Evolutionary conservation across 53 echinoderm and acorn worm genomes (phyloP).

Genomic region (Patiria pectinifera): DNA sequence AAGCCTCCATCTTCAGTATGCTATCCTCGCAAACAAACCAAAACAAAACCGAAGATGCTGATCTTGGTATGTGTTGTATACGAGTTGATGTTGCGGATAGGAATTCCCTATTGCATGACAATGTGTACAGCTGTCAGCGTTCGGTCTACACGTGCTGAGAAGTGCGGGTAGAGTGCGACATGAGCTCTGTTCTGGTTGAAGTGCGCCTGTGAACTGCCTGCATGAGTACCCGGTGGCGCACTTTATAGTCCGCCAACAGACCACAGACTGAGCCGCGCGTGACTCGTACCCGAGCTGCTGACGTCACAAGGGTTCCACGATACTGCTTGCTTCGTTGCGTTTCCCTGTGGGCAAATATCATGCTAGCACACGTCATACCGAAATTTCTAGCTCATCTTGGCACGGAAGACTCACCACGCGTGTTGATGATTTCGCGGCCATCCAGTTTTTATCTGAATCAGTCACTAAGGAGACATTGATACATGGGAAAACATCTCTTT

Average conservation of each 20-base stretch:
- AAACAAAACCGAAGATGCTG: not conserved
- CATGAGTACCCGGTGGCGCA: slow-evolving; percentile 10
- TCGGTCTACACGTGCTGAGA: not conserved
- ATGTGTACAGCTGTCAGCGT: not conserved
- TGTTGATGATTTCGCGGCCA: not conserved
- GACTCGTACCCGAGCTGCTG: not conserved
- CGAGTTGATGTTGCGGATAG: not conserved
- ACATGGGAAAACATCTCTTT: not conserved
- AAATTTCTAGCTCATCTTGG: not conserved
- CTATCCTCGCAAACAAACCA: not conserved
- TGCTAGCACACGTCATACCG: slow-evolving; percentile 36
- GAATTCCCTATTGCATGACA: not conserved
- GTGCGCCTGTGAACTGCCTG: slow-evolving; percentile 16
- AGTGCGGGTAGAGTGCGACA: not conserved
- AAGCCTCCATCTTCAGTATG: slow-evolving; percentile 34
- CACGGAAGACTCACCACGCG: slow-evolving; percentile 23
- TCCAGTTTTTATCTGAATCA: not conserved
- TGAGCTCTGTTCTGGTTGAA: not conserved
- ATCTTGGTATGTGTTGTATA: not conserved
- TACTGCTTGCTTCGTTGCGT: not conserved
- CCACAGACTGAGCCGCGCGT: not conserved
- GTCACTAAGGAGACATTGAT: slow-evolving; percentile 33
- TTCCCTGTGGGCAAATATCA: not conserved
- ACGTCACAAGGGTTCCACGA: slow-evolving; percentile 25
- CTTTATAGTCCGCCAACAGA: slow-evolving; percentile 12